Evolutionary conservation across 2,113 vertebrate genomes (phyloP).

Genomic region (Pollimyrus isidori): DNA sequence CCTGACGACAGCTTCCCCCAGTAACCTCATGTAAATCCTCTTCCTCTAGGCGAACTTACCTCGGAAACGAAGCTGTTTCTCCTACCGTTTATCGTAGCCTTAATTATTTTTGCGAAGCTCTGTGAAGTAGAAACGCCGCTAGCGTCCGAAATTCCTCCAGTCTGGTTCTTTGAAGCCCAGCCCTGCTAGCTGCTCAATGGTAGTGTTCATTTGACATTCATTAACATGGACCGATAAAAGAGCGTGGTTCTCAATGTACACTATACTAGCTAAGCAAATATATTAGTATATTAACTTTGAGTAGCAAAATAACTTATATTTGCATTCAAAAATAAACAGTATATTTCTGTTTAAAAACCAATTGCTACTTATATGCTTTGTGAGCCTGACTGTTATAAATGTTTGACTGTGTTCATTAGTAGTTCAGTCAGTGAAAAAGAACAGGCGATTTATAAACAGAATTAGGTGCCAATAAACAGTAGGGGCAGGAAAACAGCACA

Average conservation of each 20-base stretch:
- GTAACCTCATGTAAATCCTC: not conserved
- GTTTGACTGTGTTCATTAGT: not conserved
- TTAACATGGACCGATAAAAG: not conserved
- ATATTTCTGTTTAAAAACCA: constrained; percentile 8
- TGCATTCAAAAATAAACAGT: constrained; percentile 4
- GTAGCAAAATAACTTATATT: not conserved
- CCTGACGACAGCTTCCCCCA: not conserved
- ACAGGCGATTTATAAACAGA: not conserved
- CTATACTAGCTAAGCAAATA: not conserved
- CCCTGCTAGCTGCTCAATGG: not conserved
- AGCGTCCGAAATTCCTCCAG: not conserved
- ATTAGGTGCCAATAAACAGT: not conserved
- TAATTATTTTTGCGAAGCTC: not conserved
- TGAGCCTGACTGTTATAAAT: not conserved
- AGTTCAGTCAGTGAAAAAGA: not conserved
- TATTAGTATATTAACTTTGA: constrained; percentile 8
- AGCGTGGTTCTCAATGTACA: not conserved
- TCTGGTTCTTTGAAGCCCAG: not conserved
- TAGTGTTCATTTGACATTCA: not conserved
- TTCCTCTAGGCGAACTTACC: not conserved
- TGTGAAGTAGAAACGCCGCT: not conserved
- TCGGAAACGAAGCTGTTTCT: not conserved
- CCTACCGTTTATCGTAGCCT: not conserved
- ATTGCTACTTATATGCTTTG: not conserved
- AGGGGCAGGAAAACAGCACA: not conserved